Conservation (phyloP, 2,797 vertebrate species). For the Hylomyscus alleni region DNA sequence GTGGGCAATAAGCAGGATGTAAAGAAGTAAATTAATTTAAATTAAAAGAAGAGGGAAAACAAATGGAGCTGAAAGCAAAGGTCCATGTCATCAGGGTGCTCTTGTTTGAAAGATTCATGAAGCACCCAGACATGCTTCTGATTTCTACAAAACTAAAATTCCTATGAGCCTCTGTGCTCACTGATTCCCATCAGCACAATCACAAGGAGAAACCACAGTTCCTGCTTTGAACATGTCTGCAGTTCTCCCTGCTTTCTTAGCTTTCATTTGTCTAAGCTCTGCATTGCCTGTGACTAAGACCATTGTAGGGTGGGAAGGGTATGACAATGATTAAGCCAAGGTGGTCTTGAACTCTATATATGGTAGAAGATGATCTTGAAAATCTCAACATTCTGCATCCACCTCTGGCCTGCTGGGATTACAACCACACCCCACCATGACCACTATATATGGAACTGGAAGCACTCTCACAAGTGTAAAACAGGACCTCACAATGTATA, state of each 20-base stretch:
- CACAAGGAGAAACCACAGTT: neutral
- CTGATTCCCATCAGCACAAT: too few species aligned
- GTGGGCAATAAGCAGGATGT: too few species aligned
- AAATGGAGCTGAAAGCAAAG: neutral
- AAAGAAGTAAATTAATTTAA: too few species aligned
- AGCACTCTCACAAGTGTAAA: too few species aligned
- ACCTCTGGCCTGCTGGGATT: neutral
- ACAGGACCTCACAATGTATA: neutral
- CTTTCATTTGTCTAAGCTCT: neutral
- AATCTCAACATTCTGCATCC: too few species aligned
- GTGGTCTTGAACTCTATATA: too few species aligned
- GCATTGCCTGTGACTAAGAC: neutral
- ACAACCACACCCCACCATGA: too few species aligned
- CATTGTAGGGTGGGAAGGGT: fast-evolving
- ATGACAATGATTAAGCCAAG: neutral
- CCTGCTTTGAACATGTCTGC: too few species aligned
- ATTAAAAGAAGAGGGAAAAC: too few species aligned
- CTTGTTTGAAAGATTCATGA: neutral
- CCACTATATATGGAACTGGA: neutral
- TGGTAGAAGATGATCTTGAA: neutral
- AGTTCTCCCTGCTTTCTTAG: too few species aligned
- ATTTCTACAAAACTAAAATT: neutral
- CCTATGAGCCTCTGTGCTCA: neutral
- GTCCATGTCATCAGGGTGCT: neutral
- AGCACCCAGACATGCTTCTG: neutral